Evolutionary conservation across 2,888 invertebrate genomes (phyloP).

Genomic region (Papilio demoleus): DNA sequence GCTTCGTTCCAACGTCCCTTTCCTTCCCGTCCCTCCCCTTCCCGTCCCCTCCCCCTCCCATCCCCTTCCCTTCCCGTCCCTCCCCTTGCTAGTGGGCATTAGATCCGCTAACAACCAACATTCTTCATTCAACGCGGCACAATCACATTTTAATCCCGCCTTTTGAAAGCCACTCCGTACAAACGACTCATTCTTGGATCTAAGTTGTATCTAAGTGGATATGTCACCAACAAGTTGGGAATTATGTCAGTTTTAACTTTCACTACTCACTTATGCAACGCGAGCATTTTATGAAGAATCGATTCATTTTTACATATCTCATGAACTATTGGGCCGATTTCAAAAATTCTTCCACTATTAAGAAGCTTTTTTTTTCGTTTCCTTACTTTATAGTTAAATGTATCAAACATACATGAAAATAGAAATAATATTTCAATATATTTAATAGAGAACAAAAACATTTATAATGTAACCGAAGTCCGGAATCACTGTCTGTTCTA

Average conservation of each 20-base stretch:
- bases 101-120: slow-evolving; percentile 31
- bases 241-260: neutral
- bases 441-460: no score
- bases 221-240: neutral
- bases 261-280: no score
- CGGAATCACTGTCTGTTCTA: no score
- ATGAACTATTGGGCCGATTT: no score
- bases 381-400: no score
- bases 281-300: no score
- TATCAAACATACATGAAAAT: no score
- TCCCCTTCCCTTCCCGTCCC: neutral
- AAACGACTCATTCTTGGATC: slow-evolving; percentile 36
- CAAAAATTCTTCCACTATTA: no score
- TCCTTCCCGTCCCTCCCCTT: neutral
- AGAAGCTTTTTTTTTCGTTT: no score
- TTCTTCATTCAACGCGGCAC: slow-evolving; percentile 33
- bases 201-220: slow-evolving; percentile 32
- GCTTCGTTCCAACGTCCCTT: neutral
- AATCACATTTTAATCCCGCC: slow-evolving; percentile 37
- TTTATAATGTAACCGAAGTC: no score
- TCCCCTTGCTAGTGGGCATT: neutral
- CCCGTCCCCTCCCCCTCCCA: neutral
- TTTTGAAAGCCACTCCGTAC: slow-evolving; percentile 32
- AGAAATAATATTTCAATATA: no score
- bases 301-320: no score